phyloP scores from a whole-genome alignment of 2,113 vertebrate species.

The Pelvicachromis taeniatus region DNA sequence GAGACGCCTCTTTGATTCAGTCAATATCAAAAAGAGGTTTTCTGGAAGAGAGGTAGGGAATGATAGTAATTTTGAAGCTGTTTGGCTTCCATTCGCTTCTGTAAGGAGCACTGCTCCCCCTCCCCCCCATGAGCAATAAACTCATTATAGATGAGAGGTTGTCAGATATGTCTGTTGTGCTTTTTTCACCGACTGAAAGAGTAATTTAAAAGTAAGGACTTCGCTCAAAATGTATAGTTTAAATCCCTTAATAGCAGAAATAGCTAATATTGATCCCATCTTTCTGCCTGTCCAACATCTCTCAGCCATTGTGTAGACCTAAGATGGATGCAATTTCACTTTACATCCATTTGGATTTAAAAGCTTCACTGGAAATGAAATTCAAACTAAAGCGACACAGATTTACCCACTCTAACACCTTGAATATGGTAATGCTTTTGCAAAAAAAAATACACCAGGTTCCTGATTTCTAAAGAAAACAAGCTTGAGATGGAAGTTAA shows the following conservation, averaged over 20 bases:
- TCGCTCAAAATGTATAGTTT: constrained; percentile 6
- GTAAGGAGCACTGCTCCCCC: background rate
- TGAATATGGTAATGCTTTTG: background rate
- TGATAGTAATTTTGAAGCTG: constrained; percentile 51
- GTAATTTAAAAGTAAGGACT: constrained; percentile 25
- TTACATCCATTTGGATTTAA: background rate
- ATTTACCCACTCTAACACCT: background rate
- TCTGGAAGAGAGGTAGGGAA: constrained; percentile 41
- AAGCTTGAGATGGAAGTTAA: background rate
- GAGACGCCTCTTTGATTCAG: constrained; percentile 55
- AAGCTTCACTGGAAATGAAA: constrained; percentile 4
- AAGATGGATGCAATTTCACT: background rate
- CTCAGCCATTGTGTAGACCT: constrained; percentile 3
- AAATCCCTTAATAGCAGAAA: constrained; percentile 14
- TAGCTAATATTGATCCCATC: constrained; percentile 42
- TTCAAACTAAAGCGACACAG: background rate
- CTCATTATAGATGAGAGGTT: constrained; percentile 44
- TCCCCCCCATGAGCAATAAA: constrained; percentile 23
- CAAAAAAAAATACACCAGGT: background rate
- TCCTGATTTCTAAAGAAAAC: background rate
- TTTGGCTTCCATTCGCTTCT: constrained; percentile 25
- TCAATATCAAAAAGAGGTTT: constrained; percentile 55
- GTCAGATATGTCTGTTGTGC: constrained; percentile 36
- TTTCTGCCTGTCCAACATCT: constrained; percentile 4
- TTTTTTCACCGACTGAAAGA: constrained; percentile 12